phyloP scores from a whole-genome alignment of 2,888 invertebrate genomes.

The Didymodactylos carnosus region DNA sequence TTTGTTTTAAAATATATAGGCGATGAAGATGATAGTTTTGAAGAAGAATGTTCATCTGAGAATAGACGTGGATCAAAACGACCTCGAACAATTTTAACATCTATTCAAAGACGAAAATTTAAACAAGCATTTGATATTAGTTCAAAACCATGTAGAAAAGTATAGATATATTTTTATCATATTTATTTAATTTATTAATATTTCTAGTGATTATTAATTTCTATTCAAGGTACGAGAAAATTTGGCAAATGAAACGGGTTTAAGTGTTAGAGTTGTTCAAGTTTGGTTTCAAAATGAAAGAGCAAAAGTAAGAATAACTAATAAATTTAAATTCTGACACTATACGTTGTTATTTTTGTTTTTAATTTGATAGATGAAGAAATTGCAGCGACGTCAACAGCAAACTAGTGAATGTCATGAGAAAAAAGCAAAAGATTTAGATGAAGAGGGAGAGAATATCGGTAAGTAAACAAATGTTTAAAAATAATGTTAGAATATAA shows the following conservation, averaged over 20 bases:
- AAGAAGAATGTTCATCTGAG: background rate
- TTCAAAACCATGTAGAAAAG: conserved; percentile 84
- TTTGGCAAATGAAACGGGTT: conserved; percentile 88
- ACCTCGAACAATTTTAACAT: conserved; percentile 86
- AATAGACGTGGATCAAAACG: conserved; percentile 60
- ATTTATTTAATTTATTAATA: background rate
- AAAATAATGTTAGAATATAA: too few species aligned
- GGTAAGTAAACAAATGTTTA: background rate
- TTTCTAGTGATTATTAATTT: conserved; percentile 29
- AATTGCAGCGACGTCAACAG: background rate
- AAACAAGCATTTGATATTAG: conserved; percentile 94
- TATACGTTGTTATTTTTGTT: background rate
- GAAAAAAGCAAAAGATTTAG: background rate
- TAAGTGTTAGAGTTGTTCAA: conserved; percentile 91
- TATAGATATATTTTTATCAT: conserved; percentile 20
- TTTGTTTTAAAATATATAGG: too few species aligned
- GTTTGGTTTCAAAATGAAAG: conserved; percentile 97
- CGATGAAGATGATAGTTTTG: background rate
- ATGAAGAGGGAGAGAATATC: background rate
- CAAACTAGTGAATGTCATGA: background rate
- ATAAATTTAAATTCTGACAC: background rate
- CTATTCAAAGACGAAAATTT: conserved; percentile 85
- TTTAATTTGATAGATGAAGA: background rate
- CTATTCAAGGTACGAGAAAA: conserved; percentile 66
- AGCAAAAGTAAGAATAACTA: conserved; percentile 38